phyloP scores from a whole-genome alignment of 2,888 invertebrate species.

The Baronia brevicornis region DNA sequence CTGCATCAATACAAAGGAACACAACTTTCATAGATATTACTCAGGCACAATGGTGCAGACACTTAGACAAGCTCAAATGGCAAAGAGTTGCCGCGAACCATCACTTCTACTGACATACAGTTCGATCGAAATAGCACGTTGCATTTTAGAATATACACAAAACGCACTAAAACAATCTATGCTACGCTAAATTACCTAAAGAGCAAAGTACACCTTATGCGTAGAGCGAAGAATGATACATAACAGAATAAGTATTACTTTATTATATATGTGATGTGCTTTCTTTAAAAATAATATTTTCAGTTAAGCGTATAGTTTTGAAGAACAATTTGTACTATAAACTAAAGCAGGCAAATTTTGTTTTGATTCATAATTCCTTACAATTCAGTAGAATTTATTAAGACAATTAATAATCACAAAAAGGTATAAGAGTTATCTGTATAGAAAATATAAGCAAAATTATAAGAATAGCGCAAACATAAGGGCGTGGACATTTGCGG shows the following conservation, averaged over 20 bases:
- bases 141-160: too few relatives aligned
- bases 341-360: background rate
- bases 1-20: conserved; percentile 60
- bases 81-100: conserved; percentile 13
- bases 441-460: conserved; percentile 28
- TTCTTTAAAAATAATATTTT: background rate
- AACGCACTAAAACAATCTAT: background rate
- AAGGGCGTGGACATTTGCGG: conserved; percentile 56
- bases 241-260: too few relatives aligned
- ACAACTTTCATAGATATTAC: conserved; percentile 61
- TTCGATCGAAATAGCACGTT: too few relatives aligned
- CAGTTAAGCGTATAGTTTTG: too few relatives aligned
- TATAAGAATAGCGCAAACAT: conserved; percentile 53
- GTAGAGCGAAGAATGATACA: too few relatives aligned
- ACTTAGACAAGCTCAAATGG: conserved; percentile 26
- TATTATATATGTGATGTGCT: conserved; percentile 3
- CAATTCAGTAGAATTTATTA: conserved; percentile 2
- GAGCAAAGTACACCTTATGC: too few relatives aligned
- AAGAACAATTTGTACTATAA: too few relatives aligned
- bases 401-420: conserved; percentile 7
- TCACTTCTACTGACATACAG: conserved; percentile 4
- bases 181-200: too few relatives aligned
- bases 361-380: background rate
- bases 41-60: conserved; percentile 46
- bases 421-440: conserved; percentile 19